Conservation (phyloP, 2,113 vertebrate genomes). For the Syngnathus typhle region DNA sequence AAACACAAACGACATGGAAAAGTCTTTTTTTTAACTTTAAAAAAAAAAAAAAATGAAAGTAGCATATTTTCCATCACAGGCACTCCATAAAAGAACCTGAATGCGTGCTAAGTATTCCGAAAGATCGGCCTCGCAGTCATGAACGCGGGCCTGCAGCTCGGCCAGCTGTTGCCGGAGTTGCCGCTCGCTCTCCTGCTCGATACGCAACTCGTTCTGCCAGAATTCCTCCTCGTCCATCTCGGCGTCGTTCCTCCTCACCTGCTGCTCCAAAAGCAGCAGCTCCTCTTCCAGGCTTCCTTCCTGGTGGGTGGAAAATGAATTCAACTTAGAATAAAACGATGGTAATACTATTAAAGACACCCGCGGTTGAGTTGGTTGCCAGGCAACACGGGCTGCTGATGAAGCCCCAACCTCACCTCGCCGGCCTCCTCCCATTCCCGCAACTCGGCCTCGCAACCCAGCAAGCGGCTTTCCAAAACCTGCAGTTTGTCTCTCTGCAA, state of each 20-base stretch:
- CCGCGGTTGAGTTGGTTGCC: neutral
- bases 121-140: slow-evolving; percentile 80
- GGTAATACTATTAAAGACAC: neutral
- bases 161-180: slow-evolving; percentile 85
- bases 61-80: neutral
- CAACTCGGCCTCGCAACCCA: slow-evolving; percentile 80
- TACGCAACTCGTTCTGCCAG: slow-evolving; percentile 92
- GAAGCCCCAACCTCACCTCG: slow-evolving; percentile 31
- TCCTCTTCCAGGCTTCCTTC: slow-evolving; percentile 76
- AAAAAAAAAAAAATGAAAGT: neutral
- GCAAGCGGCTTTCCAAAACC: slow-evolving; percentile 80
- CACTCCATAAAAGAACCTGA: slow-evolving; percentile 48
- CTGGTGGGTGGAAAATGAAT: slow-evolving; percentile 13
- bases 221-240: slow-evolving; percentile 93
- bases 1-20: neutral
- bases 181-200: slow-evolving; percentile 88
- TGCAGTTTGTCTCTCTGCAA: slow-evolving; percentile 87
- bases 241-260: slow-evolving; percentile 83
- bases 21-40: neutral
- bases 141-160: slow-evolving; percentile 78
- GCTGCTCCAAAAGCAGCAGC: slow-evolving; percentile 82
- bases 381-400: slow-evolving; percentile 1
- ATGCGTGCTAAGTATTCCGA: slow-evolving; percentile 78
- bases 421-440: slow-evolving; percentile 77
- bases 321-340: neutral